Evolutionary conservation across 1,140 invertebrate genomes (phyloP), one percentile per base, ranked within the genome.

Genomic region (Limonius californicus): DNA sequence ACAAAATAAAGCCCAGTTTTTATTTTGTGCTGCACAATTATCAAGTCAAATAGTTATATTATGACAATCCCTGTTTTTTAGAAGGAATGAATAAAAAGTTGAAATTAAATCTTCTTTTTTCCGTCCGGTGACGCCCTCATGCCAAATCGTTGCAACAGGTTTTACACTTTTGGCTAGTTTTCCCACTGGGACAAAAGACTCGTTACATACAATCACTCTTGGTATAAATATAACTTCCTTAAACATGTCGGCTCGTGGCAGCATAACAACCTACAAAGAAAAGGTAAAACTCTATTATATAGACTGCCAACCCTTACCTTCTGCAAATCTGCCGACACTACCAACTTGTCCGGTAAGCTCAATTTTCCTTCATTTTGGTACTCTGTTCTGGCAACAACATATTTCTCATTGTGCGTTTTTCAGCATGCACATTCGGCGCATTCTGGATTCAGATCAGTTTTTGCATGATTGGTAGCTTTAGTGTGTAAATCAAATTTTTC

Each of bases 131-230:
- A 61, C 21, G 3, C 4, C 66, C 53, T 69, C 69, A 55, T 71
- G 63, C 69, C 69, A 70, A 20, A 70, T 45, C 12, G 62, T 32
- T 16, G 69, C 62, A 6, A 55, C 15, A 1, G 66, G 50, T 55
- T 45, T 7, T 45, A 7, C 11, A 4, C 8, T 4, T 43, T 61
- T 61, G n/a, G 14, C 6, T n/a, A n/a, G n/a, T 45, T 12, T 47
- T 55, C 66, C 66, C 15, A 70, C n/a, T 54, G 65, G 63, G 0
- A 65, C 69, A 57, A 70, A 68, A 62, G 62, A 68, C 58, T 68
- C 64, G 23, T 70, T 70, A 30, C 64, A 70, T 27, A 61, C 54
- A 21, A 70, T 67, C 21, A 70, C 45, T 12, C 69, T 16, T 14
- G 56, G 59, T 53, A 61, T 67, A 50, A 70, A 68, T 16, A 70